Percentiles rank a stretch among this genome's conserved stretches.
phyloP scores from a whole-genome alignment of 2,888 invertebrate genomes.

The Conomelus anceps region DNA sequence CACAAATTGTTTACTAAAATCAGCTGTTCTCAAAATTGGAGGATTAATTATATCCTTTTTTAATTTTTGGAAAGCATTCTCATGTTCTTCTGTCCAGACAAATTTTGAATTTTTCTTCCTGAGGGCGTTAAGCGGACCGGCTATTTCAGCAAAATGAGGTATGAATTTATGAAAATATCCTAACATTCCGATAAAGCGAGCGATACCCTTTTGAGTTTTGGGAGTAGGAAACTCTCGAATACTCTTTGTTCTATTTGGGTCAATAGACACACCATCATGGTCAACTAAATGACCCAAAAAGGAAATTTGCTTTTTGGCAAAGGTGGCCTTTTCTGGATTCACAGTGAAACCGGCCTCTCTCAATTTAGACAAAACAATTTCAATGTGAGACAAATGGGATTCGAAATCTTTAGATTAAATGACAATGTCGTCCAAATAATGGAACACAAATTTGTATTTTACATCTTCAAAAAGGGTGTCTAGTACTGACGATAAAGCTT shows the following conservation, averaged over 20 bases:
- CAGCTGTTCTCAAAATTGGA: conserved; percentile 10
- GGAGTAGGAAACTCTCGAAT: conserved; percentile 26
- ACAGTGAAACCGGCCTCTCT: conserved; percentile 29
- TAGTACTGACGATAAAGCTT: conserved; percentile 24
- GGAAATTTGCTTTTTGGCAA: conserved; percentile 16
- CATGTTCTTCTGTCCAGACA: not conserved
- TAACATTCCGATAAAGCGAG: conserved; percentile 32
- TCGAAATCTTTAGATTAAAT: conserved; percentile 19
- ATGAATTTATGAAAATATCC: conserved; percentile 36
- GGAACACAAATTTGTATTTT: conserved; percentile 24
- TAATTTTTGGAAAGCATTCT: not conserved
- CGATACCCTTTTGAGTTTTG: conserved; percentile 26
- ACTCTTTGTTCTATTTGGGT: conserved; percentile 26
- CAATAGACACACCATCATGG: conserved; percentile 21
- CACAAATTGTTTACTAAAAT: conserved; percentile 4
- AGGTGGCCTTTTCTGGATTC: conserved; percentile 30
- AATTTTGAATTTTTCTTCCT: conserved; percentile 18
- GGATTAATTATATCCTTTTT: conserved; percentile 11
- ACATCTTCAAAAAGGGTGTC: conserved; percentile 25
- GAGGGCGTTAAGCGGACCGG: conserved; percentile 33
- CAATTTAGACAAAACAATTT: conserved; percentile 24
- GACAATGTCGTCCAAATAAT: conserved; percentile 29
- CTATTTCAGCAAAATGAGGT: conserved; percentile 28
- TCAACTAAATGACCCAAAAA: conserved; percentile 23
- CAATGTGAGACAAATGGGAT: conserved; percentile 20